Evolutionary conservation across 2,113 vertebrate species (phyloP), one percentile per base, ranked within the genome.

Genomic region (Edolisoma coerulescens): DNA sequence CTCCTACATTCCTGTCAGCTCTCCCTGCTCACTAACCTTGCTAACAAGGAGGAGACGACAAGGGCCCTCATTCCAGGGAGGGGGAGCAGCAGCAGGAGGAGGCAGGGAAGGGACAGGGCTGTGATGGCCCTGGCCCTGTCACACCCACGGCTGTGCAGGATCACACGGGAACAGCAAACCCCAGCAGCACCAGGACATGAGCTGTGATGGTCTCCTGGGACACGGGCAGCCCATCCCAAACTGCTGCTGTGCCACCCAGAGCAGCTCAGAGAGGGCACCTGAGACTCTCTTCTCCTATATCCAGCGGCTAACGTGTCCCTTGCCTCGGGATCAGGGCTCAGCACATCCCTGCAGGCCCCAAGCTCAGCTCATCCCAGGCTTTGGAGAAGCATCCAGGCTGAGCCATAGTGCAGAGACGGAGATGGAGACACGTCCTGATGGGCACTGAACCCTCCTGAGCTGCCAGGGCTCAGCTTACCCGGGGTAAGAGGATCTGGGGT

Each of bases 271-370:
- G 8, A 47, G 6, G 59, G 30, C 49, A 24, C 1, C 44, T 13
- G 35, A 60, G 61, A 41, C 44, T 24, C 49, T 32, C 63, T n/a
- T 5, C 42, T 44, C 61, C 65, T 37, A 37, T 9, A 30, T 1
- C 30, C 27, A 54, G 19, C 20, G 18, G 26, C 33, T 14, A 9
- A 13, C 0, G 0, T 1, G 0, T 1, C 24, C 56, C 76, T 21
- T 4, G 0, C 13, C 76, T 4, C 0, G 0, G 63, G 67, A 47
- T 16, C 35, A 4, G 1, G 30, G 28, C 30, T 32, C 71, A 13
- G 13, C 6, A 2, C 45, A 5, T 9, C 54, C 64, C 50, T 19
- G 24, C 53, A 27, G 42, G 49, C 35, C 37, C 59, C 22, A 3
- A 56, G 67, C 52, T 57, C 73, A 11, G 76, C 57, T 70, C 32